A percentile compares a stretch with the other conserved stretches of the same genome.
phyloP scores from a whole-genome alignment of 1,140 invertebrate genomes.

The Drosophila jambulina region DNA sequence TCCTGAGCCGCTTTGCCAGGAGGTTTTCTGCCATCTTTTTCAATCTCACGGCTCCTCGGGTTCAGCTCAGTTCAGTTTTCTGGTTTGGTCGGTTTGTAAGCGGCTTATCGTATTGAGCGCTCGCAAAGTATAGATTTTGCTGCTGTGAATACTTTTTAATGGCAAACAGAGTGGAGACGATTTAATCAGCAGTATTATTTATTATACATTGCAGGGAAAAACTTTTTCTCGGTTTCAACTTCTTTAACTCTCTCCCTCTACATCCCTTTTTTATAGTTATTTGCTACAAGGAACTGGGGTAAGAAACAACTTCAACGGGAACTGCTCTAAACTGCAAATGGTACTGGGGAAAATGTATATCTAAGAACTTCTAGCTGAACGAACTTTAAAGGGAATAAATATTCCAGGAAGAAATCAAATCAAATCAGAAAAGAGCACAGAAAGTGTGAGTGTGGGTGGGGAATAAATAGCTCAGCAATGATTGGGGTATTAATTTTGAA shows the following conservation, averaged over 20 bases:
- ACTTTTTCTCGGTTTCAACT: constrained; percentile 63
- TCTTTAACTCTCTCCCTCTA: constrained; percentile 10
- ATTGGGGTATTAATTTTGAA: constrained; percentile 12
- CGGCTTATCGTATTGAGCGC: constrained; percentile 79
- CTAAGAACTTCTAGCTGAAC: constrained; percentile 63
- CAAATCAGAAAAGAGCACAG: constrained; percentile 5
- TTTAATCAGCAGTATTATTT: constrained; percentile 83
- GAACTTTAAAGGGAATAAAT: constrained; percentile 49
- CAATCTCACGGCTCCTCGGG: constrained; percentile 24
- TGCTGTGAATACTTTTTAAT: constrained; percentile 82
- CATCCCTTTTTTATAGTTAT: constrained; percentile 20
- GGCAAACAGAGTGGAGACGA: constrained; percentile 75
- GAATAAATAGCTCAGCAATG: constrained; percentile 1
- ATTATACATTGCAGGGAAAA: constrained; percentile 73
- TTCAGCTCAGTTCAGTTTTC: constrained; percentile 32
- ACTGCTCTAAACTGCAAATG: constrained; percentile 64
- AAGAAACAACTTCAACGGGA: constrained; percentile 54
- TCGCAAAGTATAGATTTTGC: constrained; percentile 79
- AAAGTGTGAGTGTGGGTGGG: background rate
- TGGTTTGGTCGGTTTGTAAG: constrained; percentile 66
- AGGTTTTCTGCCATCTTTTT: constrained; percentile 15
- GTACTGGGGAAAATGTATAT: constrained; percentile 48
- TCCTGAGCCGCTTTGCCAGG: constrained; percentile 55
- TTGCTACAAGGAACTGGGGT: constrained; percentile 12
- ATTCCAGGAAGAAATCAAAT: constrained; percentile 16